Base-by-base conservation (phyloP, 2,888 invertebrate genomes). In the Sphaerophoria taeniata region DNA sequence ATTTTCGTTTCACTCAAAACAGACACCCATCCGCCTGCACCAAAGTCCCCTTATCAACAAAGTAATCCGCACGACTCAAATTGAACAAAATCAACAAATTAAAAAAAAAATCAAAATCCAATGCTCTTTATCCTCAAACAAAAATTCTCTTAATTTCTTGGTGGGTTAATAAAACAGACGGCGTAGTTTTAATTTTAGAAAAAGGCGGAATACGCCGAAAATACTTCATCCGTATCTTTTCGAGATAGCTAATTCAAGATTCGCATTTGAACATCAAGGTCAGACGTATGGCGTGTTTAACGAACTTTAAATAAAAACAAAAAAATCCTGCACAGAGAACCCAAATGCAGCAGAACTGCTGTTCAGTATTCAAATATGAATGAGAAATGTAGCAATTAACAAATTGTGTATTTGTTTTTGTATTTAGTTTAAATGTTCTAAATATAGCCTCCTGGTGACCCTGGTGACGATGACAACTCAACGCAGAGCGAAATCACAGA, bases 161-260 rank as follows among this genome's bases (percentile, higher is more conserved):
- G 36, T 24, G 24, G 24, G 1, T 24, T 24, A 24, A 24, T 24
- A 24, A 53, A 53, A 24, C 31, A 56, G 56, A 56, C 36, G 56
- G n/a, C 34, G 36, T 55, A 6, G 9, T 43, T 53, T 39, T 39
- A 39, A 53, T 51, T n/a, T 39, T 39, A 67, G 31, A 67, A 34
- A 34, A 36, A 36, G 24, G 9, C 12, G 67, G 67, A 53, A 67
- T 51, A n/a, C 31, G n/a, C 39, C 24, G 7, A 67, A 53, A 53
- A 67, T 67, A 39, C 31, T 31, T 14, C 67, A 67, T 39, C 53
- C 53, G 67, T 24, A 43, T 39, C 36, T 24, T 24, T 24, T 24
- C n/a, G 39, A n/a, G 9, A 53, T n/a, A n/a, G n/a, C n/a, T 53
- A 43, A 60, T 16, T 2, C 6, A 9, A 58, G 16, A 5, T 51